Percentiles rank a stretch among this genome's conserved stretches.
Conservation (phyloP, 2,113 vertebrate genomes). For the Bubalus kerabau region DNA sequence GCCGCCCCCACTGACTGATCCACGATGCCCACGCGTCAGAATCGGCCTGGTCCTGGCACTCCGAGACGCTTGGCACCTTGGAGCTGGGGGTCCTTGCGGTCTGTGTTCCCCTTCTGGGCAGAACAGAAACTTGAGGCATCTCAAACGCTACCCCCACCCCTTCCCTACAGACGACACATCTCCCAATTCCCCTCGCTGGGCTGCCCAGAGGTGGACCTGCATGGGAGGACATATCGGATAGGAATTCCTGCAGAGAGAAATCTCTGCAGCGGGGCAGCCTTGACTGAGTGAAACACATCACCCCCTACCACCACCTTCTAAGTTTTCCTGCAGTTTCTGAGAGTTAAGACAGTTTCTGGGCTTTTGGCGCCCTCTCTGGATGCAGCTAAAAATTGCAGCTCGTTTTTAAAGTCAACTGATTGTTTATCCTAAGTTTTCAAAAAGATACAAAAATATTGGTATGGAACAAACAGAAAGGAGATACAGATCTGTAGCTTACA, state of each 20-base stretch:
- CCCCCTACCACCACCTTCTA: neutral
- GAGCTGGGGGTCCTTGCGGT: neutral
- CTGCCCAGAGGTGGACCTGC: neutral
- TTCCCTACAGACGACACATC: neutral
- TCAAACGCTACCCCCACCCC: neutral
- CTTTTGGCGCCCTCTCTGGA: conserved; percentile 88
- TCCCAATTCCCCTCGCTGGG: neutral
- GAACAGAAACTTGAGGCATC: neutral
- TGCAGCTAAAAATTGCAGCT: conserved; percentile 32
- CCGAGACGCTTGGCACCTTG: neutral
- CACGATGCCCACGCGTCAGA: neutral
- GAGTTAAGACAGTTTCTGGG: conserved; percentile 79
- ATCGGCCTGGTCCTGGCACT: neutral
- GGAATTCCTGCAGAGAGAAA: conserved; percentile 21
- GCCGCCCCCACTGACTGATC: neutral
- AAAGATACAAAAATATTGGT: conserved; percentile 13
- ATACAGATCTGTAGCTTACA: neutral
- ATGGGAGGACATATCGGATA: neutral
- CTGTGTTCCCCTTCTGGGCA: neutral
- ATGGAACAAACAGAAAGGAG: neutral
- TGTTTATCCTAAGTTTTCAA: conserved; percentile 13
- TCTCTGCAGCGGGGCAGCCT: conserved; percentile 7
- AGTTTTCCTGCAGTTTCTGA: neutral
- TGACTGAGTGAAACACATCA: neutral
- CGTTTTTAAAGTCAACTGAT: neutral